Evolutionary conservation across 2,797 vertebrate genomes (phyloP).

Genomic region (Lepilemur septentrionalis): DNA sequence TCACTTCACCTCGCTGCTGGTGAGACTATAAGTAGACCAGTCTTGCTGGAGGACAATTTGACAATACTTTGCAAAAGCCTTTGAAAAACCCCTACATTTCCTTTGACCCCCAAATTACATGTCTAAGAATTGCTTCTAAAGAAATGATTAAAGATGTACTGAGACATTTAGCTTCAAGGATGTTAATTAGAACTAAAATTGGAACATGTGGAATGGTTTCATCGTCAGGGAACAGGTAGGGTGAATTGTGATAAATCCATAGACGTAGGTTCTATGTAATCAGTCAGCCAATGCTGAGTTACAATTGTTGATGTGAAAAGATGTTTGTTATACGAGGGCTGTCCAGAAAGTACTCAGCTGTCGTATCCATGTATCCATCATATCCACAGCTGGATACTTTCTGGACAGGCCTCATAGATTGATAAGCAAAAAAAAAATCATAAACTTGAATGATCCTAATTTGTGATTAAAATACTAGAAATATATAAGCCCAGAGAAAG

Average conservation of each 20-base stretch:
- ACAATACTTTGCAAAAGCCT: neutral
- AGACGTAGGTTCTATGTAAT: neutral
- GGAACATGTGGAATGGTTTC: neutral
- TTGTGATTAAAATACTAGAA: constrained; percentile 1
- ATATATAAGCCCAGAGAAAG: neutral
- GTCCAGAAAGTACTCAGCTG: no score
- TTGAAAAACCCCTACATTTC: neutral
- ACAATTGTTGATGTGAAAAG: neutral
- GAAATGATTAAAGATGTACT: neutral
- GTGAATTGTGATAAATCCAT: neutral
- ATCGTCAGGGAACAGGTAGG: neutral
- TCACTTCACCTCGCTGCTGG: neutral
- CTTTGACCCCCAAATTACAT: neutral
- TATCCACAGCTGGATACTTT: no score
- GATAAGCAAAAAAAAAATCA: neutral
- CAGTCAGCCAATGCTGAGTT: neutral
- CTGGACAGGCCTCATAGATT: neutral
- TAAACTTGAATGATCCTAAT: neutral
- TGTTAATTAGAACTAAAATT: neutral
- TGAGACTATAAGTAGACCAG: neutral
- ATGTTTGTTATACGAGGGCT: neutral
- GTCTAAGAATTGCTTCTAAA: neutral
- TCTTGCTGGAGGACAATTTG: neutral
- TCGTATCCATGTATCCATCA: no score
- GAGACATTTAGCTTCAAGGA: neutral